Percentiles rank a stretch among this genome's conserved stretches.
Evolutionary conservation across 2,797 vertebrate species (phyloP).

Genomic region (Pangasius sanitwongsei): DNA sequence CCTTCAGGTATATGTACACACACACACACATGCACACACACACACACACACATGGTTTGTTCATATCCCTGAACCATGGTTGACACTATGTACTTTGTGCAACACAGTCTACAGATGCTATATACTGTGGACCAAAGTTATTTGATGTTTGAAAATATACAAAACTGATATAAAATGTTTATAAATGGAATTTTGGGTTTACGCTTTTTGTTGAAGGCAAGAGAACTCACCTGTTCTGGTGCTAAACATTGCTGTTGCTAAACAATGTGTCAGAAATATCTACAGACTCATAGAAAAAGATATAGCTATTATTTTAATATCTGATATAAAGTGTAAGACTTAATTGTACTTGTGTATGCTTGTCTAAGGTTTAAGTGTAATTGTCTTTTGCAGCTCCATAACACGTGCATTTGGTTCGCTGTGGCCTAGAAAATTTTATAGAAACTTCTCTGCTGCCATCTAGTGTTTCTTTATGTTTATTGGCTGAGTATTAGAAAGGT

Average conservation of each 20-base stretch:
- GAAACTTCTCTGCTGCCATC: conserved; percentile 33
- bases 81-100: conserved; percentile 10
- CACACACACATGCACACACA: conserved; percentile 51
- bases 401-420: background rate
- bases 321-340: background rate
- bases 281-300: background rate
- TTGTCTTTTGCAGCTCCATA: too few relatives aligned
- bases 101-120: background rate
- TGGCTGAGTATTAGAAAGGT: background rate
- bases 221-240: background rate
- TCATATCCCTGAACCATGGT: background rate
- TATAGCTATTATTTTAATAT: background rate
- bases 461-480: conserved; percentile 26
- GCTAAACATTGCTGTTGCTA: conserved; percentile 1
- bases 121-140: background rate
- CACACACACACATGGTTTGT: conserved; percentile 43
- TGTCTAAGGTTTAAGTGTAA: background rate
- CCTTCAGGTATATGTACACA: conserved; percentile 70
- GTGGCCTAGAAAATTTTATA: background rate
- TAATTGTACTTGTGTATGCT: background rate
- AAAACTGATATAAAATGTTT: background rate
- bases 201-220: background rate
- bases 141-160: background rate
- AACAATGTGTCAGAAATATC: background rate
- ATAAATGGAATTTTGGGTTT: background rate